Evolutionary conservation across 2,888 invertebrate species (phyloP).

Genomic region (Orchestes rusci): DNA sequence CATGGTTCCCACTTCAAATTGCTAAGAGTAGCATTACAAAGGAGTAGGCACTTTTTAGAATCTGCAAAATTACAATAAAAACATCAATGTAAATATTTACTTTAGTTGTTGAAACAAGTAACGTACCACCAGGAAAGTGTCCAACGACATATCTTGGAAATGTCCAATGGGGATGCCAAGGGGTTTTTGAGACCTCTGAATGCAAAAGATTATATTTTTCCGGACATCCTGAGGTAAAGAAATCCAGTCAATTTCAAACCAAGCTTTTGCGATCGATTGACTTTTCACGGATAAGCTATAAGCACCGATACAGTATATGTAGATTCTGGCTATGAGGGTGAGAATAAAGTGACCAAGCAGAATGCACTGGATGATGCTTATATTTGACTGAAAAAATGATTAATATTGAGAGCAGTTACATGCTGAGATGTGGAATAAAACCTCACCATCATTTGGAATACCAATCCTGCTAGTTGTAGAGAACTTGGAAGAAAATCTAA

Average conservation of each 20-base stretch:
- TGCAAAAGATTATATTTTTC: conserved; percentile 6
- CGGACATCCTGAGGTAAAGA: conserved; percentile 6
- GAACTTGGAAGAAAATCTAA: conserved; percentile 16
- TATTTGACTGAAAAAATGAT: conserved; percentile 6
- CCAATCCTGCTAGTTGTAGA: conserved; percentile 9
- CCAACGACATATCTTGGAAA: conserved; percentile 7
- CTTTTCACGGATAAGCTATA: neutral
- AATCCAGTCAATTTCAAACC: conserved; percentile 10
- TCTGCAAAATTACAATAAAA: too few species aligned
- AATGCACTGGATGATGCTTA: conserved; percentile 11
- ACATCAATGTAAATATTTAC: too few species aligned
- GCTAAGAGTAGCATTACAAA: conserved; percentile 3
- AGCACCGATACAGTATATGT: conserved; percentile 10
- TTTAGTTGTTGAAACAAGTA: too few species aligned
- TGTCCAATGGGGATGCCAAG: conserved; percentile 10
- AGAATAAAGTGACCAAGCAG: conserved; percentile 9
- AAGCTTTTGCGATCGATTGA: conserved; percentile 2
- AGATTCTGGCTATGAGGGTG: conserved; percentile 9
- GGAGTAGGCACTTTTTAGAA: conserved; percentile 8
- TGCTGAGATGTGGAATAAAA: neutral
- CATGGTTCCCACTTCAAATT: too few species aligned
- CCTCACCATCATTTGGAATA: conserved; percentile 13
- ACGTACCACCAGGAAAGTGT: conserved; percentile 12
- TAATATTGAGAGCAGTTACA: neutral
- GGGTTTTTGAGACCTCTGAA: conserved; percentile 6